phyloP scores from a whole-genome alignment of 2,113 vertebrate genomes.

The Rhombomys opimus region DNA sequence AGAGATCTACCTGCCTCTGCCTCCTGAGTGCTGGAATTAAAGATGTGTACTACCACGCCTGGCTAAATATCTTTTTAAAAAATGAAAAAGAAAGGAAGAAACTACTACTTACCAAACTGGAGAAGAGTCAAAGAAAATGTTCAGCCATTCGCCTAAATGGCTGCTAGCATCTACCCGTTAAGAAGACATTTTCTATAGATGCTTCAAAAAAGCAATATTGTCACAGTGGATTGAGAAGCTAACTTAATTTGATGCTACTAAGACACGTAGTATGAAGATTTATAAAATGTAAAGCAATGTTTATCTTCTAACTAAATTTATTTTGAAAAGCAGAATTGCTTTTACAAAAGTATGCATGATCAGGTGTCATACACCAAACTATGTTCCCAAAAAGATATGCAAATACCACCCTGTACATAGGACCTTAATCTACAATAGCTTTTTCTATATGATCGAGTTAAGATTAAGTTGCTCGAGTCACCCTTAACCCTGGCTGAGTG shows the following conservation, averaged over 20 bases:
- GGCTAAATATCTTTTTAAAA: neutral
- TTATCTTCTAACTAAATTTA: constrained; percentile 25
- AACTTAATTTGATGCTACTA: neutral
- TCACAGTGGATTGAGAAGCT: neutral
- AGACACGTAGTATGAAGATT: neutral
- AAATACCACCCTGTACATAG: neutral
- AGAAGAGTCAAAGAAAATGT: neutral
- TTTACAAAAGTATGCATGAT: neutral
- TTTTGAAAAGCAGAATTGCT: constrained; percentile 27
- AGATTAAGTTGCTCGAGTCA: neutral
- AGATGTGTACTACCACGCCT: neutral
- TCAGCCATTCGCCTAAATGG: neutral
- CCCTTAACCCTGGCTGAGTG: neutral
- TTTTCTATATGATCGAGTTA: neutral
- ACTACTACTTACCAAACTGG: neutral
- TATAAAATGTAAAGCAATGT: constrained; percentile 32
- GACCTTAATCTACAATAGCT: neutral
- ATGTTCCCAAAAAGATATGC: neutral
- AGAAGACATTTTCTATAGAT: neutral
- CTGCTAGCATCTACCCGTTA: neutral
- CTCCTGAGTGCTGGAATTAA: neutral
- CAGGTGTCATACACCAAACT: neutral
- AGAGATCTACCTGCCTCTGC: neutral
- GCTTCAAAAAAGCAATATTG: constrained; percentile 30
- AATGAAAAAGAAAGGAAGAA: neutral